Percentiles rank a stretch among this genome's conserved stretches.
Evolutionary conservation across 2,888 invertebrate species (phyloP).

Genomic region (Sminthurides aquaticus): DNA sequence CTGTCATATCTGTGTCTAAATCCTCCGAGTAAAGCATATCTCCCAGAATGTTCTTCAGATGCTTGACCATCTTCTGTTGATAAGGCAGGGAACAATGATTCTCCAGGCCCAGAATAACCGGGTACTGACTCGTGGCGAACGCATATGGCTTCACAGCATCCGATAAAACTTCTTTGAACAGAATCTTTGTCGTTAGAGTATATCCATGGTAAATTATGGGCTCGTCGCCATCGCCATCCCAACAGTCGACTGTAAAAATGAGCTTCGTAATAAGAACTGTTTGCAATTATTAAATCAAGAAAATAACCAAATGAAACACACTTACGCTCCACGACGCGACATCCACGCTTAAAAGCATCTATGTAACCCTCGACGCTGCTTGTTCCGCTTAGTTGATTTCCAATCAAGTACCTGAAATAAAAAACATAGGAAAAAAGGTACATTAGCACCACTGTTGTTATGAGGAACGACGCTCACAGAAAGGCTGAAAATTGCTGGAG

Average conservation of each 20-base stretch:
- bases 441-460: neutral
- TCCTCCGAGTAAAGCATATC: constrained; percentile 46
- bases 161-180: constrained; percentile 48
- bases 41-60: constrained; percentile 48
- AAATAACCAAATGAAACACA: neutral
- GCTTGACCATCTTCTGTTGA: constrained; percentile 48
- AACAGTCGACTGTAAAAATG: constrained; percentile 55
- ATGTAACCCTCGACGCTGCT: constrained; percentile 59
- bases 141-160: constrained; percentile 51
- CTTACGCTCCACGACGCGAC: constrained; percentile 56
- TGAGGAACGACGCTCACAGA: no score
- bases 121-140: constrained; percentile 49
- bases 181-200: constrained; percentile 50
- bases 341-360: constrained; percentile 53
- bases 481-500: no score
- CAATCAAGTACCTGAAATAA: constrained; percentile 52
- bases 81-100: constrained; percentile 51
- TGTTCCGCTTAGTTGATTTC: constrained; percentile 55
- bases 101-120: constrained; percentile 51
- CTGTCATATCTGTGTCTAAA: constrained; percentile 46
- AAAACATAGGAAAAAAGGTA: neutral
- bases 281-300: no score
- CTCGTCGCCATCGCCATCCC: constrained; percentile 53
- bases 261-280: no score
- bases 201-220: constrained; percentile 56